These are phyloP conservation scores for Pangasius larnaudii DNA, from an alignment of 2,797 vertebrate genomes.

Conservation along the genomic window DNA sequence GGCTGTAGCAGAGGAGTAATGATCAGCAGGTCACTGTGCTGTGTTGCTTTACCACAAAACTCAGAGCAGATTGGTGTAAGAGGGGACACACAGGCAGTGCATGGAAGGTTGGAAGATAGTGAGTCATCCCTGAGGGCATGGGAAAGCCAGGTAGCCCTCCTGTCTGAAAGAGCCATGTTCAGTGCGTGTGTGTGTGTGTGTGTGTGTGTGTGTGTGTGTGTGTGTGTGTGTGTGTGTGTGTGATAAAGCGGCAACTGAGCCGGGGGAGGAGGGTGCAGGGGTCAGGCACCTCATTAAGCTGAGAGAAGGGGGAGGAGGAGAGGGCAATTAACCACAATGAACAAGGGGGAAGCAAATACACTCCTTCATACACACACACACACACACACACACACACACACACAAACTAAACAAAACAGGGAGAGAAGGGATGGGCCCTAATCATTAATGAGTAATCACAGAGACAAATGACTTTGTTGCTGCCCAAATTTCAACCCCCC, in stretches of 20 bases:
- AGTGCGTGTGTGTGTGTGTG: slow-evolving; percentile 26
- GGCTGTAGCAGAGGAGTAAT: slow-evolving; percentile 41
- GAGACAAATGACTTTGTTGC: slow-evolving; percentile 58
- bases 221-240: not conserved
- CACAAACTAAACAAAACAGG: slow-evolving; percentile 54
- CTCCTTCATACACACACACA: slow-evolving; percentile 44
- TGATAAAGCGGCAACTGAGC: slow-evolving; percentile 53
- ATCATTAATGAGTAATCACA: slow-evolving; percentile 63
- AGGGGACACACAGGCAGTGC: slow-evolving; percentile 5
- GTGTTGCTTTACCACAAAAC: slow-evolving; percentile 2
- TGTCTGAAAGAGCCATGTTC: slow-evolving; percentile 5
- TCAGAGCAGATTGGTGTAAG: slow-evolving; percentile 3
- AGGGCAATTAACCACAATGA: slow-evolving; percentile 61
- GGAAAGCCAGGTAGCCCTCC: slow-evolving; percentile 32
- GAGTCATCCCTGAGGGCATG: slow-evolving; percentile 6
- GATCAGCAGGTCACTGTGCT: slow-evolving; percentile 21
- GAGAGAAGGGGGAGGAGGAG: slow-evolving; percentile 58
- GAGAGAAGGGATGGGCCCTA: slow-evolving; percentile 54
- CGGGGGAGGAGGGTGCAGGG: slow-evolving; percentile 52
- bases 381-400: slow-evolving; percentile 51
- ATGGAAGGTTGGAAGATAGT: not conserved
- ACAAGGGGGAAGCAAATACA: slow-evolving; percentile 59
- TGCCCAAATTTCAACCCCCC: slow-evolving; percentile 47
- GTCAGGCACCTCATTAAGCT: slow-evolving; percentile 61
- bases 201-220: slow-evolving; percentile 32